phyloP scores from a whole-genome alignment of 2,797 vertebrate genomes.

The Phoeniculus purpureus region DNA sequence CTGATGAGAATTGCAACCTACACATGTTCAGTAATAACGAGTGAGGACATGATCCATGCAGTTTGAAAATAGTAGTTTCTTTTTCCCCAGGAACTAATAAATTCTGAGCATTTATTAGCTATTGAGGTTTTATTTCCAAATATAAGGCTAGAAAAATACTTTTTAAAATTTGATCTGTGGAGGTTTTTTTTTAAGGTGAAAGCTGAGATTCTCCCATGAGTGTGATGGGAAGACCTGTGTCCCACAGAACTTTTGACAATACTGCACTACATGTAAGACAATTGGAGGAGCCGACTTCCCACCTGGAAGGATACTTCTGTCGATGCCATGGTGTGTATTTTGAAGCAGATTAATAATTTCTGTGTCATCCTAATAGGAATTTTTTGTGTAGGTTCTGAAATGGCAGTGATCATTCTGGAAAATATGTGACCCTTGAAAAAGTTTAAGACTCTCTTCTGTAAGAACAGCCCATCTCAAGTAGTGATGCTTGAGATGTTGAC shows the following conservation, averaged over 20 bases:
- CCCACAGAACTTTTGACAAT: background rate
- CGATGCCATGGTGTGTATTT: background rate
- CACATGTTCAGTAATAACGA: background rate
- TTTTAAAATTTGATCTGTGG: background rate
- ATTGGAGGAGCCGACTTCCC: background rate
- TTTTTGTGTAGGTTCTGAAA: background rate
- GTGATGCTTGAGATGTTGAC: background rate
- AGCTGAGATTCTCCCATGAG: background rate
- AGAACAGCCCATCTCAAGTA: background rate
- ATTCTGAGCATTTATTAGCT: background rate
- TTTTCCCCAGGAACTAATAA: background rate
- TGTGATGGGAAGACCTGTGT: background rate
- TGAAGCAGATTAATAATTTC: background rate
- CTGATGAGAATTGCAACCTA: background rate
- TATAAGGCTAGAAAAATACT: background rate
- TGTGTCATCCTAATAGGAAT: fast-evolving
- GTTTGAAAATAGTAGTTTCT: background rate
- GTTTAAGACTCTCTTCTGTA: background rate
- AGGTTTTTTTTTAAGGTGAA: background rate
- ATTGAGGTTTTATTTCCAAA: background rate
- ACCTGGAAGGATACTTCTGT: background rate
- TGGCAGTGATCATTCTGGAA: background rate
- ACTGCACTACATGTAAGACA: background rate
- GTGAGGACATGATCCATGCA: background rate
- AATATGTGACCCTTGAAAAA: background rate